Evolutionary conservation across 2,888 invertebrate genomes (phyloP).

Genomic region (Exocentrus adspersus): DNA sequence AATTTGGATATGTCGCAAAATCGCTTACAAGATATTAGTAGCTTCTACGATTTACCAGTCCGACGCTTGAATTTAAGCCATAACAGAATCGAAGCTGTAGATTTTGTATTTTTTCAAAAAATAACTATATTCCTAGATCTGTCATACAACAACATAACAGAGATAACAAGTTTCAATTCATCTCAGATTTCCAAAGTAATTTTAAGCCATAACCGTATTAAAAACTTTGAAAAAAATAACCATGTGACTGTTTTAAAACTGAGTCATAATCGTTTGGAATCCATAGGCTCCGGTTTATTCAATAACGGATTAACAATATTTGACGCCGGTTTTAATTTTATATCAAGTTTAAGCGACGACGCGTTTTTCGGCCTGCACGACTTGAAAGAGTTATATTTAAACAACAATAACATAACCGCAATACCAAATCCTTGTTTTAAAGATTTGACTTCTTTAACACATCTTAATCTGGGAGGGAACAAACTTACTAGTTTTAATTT

Average conservation of each 20-base stretch:
- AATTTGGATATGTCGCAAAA: conserved; percentile 9
- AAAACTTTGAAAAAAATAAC: not conserved
- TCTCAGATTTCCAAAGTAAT: not conserved
- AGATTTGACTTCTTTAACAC: conserved; percentile 2
- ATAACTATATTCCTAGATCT: not conserved
- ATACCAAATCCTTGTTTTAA: conserved; percentile 23
- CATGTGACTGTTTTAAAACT: not conserved
- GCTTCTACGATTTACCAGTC: not conserved
- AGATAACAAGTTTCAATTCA: conserved; percentile 1
- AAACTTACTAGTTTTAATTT: conserved; percentile 10
- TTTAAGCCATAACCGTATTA: conserved; percentile 3
- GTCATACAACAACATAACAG: conserved; percentile 1
- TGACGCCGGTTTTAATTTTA: not conserved
- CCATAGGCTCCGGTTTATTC: not conserved
- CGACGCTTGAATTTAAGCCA: not conserved
- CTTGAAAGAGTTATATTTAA: not conserved
- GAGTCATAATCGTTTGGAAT: not conserved
- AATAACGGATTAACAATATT: not conserved
- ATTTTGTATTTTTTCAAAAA: not conserved
- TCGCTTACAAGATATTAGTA: conserved; percentile 3
- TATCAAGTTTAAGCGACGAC: not conserved
- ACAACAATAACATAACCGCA: conserved; percentile 12
- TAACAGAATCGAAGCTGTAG: conserved; percentile 8
- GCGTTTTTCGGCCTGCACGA: conserved; percentile 5
- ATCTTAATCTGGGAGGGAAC: conserved; percentile 22